Evolutionary conservation across 2,113 vertebrate species (phyloP).

Genomic region (Triplophysa siluroides): DNA sequence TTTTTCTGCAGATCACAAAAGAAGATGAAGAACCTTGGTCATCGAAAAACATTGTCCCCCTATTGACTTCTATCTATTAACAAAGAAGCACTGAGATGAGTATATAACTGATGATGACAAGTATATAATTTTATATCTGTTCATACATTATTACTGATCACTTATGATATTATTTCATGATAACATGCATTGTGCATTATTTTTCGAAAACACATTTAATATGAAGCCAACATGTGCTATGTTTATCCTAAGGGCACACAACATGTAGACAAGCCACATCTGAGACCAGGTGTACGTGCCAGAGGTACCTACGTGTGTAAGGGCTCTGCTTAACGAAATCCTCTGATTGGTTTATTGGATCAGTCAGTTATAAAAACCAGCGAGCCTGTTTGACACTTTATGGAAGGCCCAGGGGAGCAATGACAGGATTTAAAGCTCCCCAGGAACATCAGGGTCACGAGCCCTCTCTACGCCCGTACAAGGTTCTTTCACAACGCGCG

Average conservation of each 20-base stretch:
- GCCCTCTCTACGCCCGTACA: conserved; percentile 17
- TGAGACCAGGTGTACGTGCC: background rate
- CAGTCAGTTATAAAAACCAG: conserved; percentile 52
- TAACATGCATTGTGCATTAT: background rate
- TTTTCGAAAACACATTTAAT: background rate
- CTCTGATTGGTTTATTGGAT: conserved; percentile 61
- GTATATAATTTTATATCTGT: background rate
- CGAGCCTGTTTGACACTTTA: conserved; percentile 19
- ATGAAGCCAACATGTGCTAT: background rate
- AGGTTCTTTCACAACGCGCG: conserved; percentile 12
- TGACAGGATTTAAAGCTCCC: conserved; percentile 32
- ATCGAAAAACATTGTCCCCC: too few relatives aligned
- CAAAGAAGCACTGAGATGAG: background rate
- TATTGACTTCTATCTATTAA: too few relatives aligned
- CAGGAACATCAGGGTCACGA: conserved; percentile 28
- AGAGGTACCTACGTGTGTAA: conserved; percentile 26
- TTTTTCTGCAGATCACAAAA: too few relatives aligned
- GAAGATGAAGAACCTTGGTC: too few relatives aligned
- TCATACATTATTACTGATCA: background rate
- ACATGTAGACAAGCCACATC: background rate
- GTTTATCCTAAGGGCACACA: background rate
- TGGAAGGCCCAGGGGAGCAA: conserved; percentile 23
- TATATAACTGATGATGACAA: background rate
- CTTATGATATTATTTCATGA: background rate
- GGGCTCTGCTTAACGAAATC: conserved; percentile 33